These are phyloP conservation scores for Amniataba percoides DNA, from an alignment of 2,797 vertebrate genomes.

Conservation along the genomic window DNA sequence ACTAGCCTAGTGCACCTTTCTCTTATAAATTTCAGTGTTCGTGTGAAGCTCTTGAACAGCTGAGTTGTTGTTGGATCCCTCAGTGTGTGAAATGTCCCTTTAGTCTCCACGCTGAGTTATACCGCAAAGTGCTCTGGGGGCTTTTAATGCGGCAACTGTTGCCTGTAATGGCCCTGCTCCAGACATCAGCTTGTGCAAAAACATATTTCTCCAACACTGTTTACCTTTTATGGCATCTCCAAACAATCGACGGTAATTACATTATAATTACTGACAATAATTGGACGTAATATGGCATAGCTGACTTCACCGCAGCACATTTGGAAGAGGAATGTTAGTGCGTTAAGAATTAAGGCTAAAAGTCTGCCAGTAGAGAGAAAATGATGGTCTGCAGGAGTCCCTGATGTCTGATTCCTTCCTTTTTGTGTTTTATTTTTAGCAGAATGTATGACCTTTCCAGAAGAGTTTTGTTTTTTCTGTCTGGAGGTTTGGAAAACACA, in stretches of 20 bases:
- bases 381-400: conserved; percentile 31
- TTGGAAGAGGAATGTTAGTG: conserved; percentile 36
- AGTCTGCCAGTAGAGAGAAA: conserved; percentile 16
- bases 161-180: conserved; percentile 53
- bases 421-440: conserved; percentile 59
- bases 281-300: conserved; percentile 5
- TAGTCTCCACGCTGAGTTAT: conserved; percentile 51
- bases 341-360: conserved; percentile 26
- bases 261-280: conserved; percentile 50
- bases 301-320: conserved; percentile 26
- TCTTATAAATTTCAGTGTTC: conserved; percentile 20
- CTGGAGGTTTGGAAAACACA: conserved; percentile 56
- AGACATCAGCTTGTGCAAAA: conserved; percentile 48
- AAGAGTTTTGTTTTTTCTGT: conserved; percentile 24
- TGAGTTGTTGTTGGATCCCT: conserved; percentile 62
- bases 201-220: conserved; percentile 30
- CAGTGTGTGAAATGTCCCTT: conserved; percentile 51
- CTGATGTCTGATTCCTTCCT: conserved; percentile 31
- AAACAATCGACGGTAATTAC: conserved; percentile 49
- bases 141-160: conserved; percentile 41
- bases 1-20: conserved; percentile 5
- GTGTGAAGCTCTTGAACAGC: conserved; percentile 44
- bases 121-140: conserved; percentile 47
- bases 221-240: conserved; percentile 53
- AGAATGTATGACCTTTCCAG: conserved; percentile 55